Base-by-base conservation (phyloP, 2,113 vertebrate genomes). In the Azemiops feae region DNA sequence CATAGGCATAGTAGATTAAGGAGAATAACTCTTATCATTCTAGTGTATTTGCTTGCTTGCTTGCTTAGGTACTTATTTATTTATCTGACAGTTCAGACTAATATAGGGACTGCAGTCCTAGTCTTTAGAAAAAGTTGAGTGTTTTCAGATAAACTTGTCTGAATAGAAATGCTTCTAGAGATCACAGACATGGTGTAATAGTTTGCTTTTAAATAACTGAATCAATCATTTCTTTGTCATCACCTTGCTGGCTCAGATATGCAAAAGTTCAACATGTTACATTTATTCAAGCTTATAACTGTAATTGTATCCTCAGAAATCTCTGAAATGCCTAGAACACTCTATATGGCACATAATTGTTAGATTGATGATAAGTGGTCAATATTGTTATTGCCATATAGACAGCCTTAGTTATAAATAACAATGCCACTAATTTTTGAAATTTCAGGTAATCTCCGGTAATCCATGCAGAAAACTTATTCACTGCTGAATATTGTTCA, bases 181-280 rank as follows among this genome's bases (percentile, higher is more conserved):
- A 27, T 87, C 25, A 27, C 22, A 87, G 20, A 11, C 85, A 47
- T 30, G 23, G 10, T 25, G 3, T 22, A 55, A 9, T 85, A 89
- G 94, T 94, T 96, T 93, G 34, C n/a, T 93, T 93, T 54, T 45
- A 55, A 91, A 95, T 20, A 54, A 92, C 88, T 93, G 95, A 92
- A 89, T 87, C 93, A 94, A 95, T 64, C 1, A 74, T 11, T 94
- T 93, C n/a, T 57, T 89, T 23, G 9, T 43, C 20, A 30, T 52
- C 47, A 23, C 23, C 20, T 11, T 22, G 20, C 30, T 54, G 16
- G 16, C 34, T 54, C 52, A 89, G 92, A 90, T 92, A 18, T 16
- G 55, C 60, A 94, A 91, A 58, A 89, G 34, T 58, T 25, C 39
- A 45, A 14, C 22, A 3, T 4, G 1, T 25, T n/a, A 2, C 10